Percentiles rank a stretch among this genome's conserved stretches.
Evolutionary conservation across 2,797 vertebrate species (phyloP).

Genomic region (Tragopan temminckii): DNA sequence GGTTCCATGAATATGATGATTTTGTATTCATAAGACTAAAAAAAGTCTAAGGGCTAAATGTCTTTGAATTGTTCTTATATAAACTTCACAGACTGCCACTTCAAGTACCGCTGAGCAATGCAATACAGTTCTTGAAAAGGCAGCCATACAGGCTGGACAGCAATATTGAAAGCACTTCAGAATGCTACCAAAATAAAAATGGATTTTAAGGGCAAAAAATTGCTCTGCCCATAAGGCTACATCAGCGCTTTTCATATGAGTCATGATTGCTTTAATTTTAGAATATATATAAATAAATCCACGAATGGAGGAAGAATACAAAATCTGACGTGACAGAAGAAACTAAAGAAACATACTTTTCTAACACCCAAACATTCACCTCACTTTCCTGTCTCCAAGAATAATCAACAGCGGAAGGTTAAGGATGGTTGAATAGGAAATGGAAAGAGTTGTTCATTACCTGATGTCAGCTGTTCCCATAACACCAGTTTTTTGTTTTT

Average conservation of each 20-base stretch:
- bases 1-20: accelerated
- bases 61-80: neutral
- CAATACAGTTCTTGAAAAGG: neutral
- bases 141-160: neutral
- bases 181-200: neutral
- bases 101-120: neutral
- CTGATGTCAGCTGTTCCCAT: no score
- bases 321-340: neutral
- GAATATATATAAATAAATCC: neutral
- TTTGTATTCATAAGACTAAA: neutral
- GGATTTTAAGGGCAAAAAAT: neutral
- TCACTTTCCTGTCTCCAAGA: neutral
- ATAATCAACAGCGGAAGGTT: no score
- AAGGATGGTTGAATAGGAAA: no score
- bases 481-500: no score
- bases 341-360: neutral
- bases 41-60: neutral
- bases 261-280: neutral
- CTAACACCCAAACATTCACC: neutral
- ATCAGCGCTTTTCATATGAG: neutral
- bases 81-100: neutral
- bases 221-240: neutral
- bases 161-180: neutral
- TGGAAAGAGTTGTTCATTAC: neutral
- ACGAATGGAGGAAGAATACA: neutral